phyloP scores from a whole-genome alignment of 2,113 vertebrate genomes.

The Ramphastos sulfuratus region DNA sequence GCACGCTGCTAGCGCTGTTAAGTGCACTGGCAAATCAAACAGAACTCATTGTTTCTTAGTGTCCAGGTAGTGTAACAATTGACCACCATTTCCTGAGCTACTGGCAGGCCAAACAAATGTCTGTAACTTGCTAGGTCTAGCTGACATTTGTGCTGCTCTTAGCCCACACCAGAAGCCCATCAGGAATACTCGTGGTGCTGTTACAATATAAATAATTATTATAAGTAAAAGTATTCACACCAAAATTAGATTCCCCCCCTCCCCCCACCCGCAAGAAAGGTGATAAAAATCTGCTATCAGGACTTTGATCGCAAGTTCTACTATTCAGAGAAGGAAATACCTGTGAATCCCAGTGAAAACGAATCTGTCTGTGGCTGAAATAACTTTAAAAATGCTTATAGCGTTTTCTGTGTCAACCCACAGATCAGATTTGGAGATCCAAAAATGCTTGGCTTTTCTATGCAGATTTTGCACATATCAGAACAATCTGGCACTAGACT shows the following conservation, averaged over 20 bases:
- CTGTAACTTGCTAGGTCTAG: background rate
- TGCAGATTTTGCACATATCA: background rate
- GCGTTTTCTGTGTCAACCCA: conserved; percentile 45
- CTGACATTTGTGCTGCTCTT: background rate
- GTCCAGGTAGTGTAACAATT: accelerated
- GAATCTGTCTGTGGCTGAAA: conserved; percentile 49
- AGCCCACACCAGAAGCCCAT: background rate
- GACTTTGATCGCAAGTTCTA: background rate
- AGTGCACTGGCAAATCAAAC: background rate
- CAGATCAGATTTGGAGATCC: conserved; percentile 24
- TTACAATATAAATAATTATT: conserved; percentile 5
- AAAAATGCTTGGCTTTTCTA: conserved; percentile 54
- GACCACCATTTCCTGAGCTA: background rate
- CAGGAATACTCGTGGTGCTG: background rate
- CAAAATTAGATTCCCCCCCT: background rate
- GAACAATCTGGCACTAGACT: conserved; percentile 38
- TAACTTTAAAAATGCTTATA: conserved; percentile 20
- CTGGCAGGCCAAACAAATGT: background rate
- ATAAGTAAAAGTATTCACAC: conserved; percentile 17
- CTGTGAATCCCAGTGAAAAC: conserved; percentile 50
- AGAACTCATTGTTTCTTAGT: background rate
- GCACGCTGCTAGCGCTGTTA: background rate
- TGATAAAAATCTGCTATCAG: conserved; percentile 37
- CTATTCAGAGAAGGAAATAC: conserved; percentile 47
- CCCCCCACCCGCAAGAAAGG: background rate